These are phyloP conservation scores for Platanista minor DNA, from an alignment of 2,113 vertebrate genomes.

Conservation along the genomic window DNA sequence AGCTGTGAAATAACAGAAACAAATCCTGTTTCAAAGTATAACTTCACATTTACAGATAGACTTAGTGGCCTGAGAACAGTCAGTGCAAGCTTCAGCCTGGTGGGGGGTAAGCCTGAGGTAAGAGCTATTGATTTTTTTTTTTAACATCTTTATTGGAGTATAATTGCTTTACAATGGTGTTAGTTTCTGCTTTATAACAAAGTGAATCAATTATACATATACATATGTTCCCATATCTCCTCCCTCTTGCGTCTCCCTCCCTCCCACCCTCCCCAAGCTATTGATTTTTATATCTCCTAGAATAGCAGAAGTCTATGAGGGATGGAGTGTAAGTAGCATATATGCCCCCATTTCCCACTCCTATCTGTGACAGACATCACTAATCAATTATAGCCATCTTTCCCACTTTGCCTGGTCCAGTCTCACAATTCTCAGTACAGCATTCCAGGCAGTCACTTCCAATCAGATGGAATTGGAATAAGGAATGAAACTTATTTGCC, in stretches of 20 bases:
- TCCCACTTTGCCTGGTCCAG: not conserved
- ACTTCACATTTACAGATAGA: not conserved
- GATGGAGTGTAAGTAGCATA: not conserved
- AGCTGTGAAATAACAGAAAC: constrained; percentile 47
- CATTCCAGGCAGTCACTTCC: not conserved
- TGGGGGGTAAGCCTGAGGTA: not conserved
- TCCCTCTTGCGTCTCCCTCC: too few relatives aligned
- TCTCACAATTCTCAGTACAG: not conserved
- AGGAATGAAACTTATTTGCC: not conserved
- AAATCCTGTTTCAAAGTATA: constrained; percentile 51
- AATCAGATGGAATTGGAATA: not conserved
- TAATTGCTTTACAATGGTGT: too few relatives aligned
- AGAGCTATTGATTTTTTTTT: not conserved
- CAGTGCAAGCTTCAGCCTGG: not conserved
- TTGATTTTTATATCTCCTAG: not conserved
- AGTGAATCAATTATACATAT: too few relatives aligned
- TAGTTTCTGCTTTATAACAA: too few relatives aligned
- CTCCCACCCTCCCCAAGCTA: too few relatives aligned
- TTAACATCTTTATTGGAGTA: too few relatives aligned
- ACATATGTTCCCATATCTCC: too few relatives aligned
- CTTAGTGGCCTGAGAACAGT: not conserved
- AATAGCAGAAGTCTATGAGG: not conserved
- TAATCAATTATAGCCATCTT: not conserved
- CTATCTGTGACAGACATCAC: not conserved
- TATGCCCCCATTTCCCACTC: not conserved